Evolutionary conservation across 2,113 vertebrate genomes (phyloP).

Genomic region (Andinoacara biseriatus): DNA sequence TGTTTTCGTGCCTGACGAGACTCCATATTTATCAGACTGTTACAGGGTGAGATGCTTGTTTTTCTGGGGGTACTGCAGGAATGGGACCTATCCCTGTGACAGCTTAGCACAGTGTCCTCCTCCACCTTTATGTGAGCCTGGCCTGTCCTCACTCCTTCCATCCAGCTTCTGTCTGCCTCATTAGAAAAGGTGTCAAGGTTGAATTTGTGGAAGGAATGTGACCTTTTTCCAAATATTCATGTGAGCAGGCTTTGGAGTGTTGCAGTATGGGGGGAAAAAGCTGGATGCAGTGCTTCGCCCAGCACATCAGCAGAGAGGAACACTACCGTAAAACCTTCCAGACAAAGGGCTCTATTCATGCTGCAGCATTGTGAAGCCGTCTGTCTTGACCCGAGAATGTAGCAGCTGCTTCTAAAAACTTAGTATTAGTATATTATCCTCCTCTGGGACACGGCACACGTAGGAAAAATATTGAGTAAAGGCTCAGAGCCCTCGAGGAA

Average conservation of each 20-base stretch:
- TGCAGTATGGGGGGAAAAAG: background rate
- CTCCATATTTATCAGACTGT: too few relatives aligned
- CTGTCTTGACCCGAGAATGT: conserved; percentile 24
- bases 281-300: background rate
- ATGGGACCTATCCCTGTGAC: too few relatives aligned
- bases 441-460: background rate
- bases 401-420: background rate
- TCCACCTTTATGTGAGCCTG: background rate
- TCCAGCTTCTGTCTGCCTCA: background rate
- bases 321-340: background rate
- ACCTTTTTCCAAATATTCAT: conserved; percentile 39
- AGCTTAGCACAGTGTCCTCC: background rate
- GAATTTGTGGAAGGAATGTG: conserved; percentile 10
- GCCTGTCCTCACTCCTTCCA: background rate
- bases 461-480: background rate
- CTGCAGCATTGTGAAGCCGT: background rate
- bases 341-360: conserved; percentile 32
- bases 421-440: background rate
- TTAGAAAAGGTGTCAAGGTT: background rate
- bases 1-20: background rate
- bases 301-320: background rate
- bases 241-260: conserved; percentile 15
- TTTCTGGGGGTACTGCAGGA: too few relatives aligned
- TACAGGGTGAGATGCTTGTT: too few relatives aligned
- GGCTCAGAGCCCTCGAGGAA: background rate